phyloP scores from a whole-genome alignment of 2,797 vertebrate species.

The Geotrypetes seraphini region DNA sequence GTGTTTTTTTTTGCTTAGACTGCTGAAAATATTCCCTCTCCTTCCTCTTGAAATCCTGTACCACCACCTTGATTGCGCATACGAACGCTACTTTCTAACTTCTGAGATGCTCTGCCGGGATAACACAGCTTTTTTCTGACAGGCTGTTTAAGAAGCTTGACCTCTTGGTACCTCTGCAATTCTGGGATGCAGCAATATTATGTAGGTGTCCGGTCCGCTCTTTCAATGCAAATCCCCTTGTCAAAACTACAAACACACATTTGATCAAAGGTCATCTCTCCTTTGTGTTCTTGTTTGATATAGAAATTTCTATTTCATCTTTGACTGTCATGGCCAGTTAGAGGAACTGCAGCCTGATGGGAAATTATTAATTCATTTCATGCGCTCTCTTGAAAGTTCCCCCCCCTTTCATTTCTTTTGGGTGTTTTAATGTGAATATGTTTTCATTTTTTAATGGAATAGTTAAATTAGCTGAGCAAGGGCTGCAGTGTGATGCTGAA shows the following conservation, averaged over 20 bases:
- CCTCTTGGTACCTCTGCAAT: constrained; percentile 65
- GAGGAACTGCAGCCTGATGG: constrained; percentile 36
- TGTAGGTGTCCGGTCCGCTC: constrained; percentile 50
- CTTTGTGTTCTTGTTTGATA: constrained; percentile 83
- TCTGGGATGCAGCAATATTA: constrained; percentile 57
- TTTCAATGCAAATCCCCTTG: constrained; percentile 79
- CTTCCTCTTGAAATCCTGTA: too few relatives aligned
- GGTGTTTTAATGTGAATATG: constrained; percentile 46
- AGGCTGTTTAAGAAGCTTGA: constrained; percentile 60
- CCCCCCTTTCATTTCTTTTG: constrained; percentile 32
- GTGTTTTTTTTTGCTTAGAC: too few relatives aligned
- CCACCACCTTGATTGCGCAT: too few relatives aligned
- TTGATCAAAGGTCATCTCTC: constrained; percentile 89
- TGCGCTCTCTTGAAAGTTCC: constrained; percentile 13
- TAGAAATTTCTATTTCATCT: constrained; percentile 86
- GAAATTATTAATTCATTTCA: constrained; percentile 40
- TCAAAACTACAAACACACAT: constrained; percentile 76
- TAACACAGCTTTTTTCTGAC: constrained; percentile 37
- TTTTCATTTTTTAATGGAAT: constrained; percentile 54
- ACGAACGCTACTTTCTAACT: too few relatives aligned
- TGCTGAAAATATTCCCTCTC: too few relatives aligned
- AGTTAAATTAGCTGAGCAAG: constrained; percentile 44
- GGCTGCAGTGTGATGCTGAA: constrained; percentile 24
- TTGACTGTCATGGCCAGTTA: constrained; percentile 66
- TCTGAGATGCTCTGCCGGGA: too few relatives aligned